Percentiles rank a stretch among this genome's conserved stretches.
These are phyloP conservation scores for Motacilla tschutschensis DNA, from an alignment of 2,113 vertebrate genomes.

Conservation along the genomic window DNA sequence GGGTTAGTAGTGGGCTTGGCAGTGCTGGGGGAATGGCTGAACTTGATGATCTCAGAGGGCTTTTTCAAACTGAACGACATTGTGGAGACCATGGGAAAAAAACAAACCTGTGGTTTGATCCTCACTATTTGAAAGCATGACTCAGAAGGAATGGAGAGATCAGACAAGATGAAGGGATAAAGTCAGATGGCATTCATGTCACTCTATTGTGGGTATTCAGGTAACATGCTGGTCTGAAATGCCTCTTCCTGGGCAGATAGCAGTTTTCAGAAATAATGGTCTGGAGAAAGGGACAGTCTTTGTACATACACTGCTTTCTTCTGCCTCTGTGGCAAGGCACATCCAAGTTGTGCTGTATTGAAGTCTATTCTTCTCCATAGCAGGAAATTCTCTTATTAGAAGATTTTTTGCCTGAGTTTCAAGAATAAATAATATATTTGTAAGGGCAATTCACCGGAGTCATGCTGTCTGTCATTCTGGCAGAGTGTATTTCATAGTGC, in stretches of 20 bases:
- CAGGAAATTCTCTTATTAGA: background rate
- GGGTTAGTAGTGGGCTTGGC: background rate
- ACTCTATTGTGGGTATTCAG: background rate
- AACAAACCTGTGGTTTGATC: background rate
- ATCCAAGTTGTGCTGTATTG: background rate
- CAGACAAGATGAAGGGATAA: background rate
- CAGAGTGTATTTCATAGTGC: background rate
- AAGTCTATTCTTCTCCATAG: background rate
- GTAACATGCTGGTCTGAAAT: background rate
- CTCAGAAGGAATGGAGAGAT: background rate
- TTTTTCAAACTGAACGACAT: background rate
- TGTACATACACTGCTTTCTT: background rate
- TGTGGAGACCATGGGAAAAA: background rate
- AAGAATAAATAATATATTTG: background rate
- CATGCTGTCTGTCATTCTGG: rapidly evolving
- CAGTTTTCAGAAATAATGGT: background rate
- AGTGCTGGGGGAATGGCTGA: background rate
- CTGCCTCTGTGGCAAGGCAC: background rate
- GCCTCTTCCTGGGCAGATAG: background rate
- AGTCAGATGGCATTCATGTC: background rate
- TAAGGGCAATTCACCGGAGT: background rate
- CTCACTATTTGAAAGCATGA: background rate
- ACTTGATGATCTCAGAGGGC: background rate
- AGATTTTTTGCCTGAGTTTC: background rate
- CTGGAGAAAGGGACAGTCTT: background rate